A percentile compares a stretch with the other conserved stretches of the same genome.
Conservation (phyloP, 1,140 invertebrate genomes). For the Bombus sibiricus region DNA sequence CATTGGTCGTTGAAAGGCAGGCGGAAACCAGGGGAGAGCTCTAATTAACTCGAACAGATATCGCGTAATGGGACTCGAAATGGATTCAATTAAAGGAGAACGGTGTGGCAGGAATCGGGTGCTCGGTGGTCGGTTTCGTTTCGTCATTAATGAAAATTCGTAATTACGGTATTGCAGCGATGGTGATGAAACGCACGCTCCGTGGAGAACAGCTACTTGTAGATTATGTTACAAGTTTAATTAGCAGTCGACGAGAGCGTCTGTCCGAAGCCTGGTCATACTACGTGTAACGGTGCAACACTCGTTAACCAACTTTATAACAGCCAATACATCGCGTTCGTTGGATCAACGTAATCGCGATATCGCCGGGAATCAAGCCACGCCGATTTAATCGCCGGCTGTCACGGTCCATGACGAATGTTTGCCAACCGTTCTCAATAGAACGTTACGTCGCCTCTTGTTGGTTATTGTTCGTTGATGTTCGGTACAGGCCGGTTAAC, state of each 20-base stretch:
- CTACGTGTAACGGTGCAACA: no score
- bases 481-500: no score
- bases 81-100: neutral
- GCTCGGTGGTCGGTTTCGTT: neutral
- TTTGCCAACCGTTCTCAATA: neutral
- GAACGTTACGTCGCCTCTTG: no score
- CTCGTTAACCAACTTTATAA: no score
- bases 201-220: neutral
- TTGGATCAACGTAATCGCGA: neutral
- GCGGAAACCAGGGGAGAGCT: no score
- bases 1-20: no score
- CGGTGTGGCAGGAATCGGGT: neutral
- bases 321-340: neutral
- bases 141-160: slow-evolving; percentile 28
- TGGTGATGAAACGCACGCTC: neutral
- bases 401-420: neutral
- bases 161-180: slow-evolving; percentile 5
- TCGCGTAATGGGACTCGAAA: neutral
- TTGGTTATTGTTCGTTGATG: no score
- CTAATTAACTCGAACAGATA: slow-evolving; percentile 1
- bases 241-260: neutral
- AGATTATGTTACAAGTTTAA: slow-evolving; percentile 30
- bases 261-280: neutral
- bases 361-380: neutral
- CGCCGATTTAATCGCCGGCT: neutral